phyloP scores from a whole-genome alignment of 2,888 invertebrate species.

The Shargacucullia verbasci region DNA sequence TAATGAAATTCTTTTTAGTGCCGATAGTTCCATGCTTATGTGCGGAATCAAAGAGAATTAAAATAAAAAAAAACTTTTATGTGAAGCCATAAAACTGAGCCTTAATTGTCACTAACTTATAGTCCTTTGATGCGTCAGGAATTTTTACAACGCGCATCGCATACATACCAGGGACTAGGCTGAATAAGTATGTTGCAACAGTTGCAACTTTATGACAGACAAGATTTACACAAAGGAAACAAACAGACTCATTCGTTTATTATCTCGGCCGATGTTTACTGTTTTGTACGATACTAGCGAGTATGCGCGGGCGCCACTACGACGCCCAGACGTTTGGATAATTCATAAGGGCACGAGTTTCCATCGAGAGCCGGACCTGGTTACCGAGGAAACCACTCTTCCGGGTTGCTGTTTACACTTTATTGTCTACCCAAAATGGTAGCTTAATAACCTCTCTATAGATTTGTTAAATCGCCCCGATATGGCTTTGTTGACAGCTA shows the following conservation, averaged over 20 bases:
- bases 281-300: constrained; percentile 64
- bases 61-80: constrained; percentile 38
- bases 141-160: constrained; percentile 40
- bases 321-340: constrained; percentile 82
- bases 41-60: constrained; percentile 26
- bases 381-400: constrained; percentile 67
- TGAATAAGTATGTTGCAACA: constrained; percentile 54
- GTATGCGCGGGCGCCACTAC: constrained; percentile 71
- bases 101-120: constrained; percentile 48
- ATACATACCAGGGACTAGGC: constrained; percentile 27
- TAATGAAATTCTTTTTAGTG: constrained; percentile 1
- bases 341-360: constrained; percentile 82
- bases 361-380: constrained; percentile 61
- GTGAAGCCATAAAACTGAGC: constrained; percentile 31
- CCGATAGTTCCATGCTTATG: constrained; percentile 13
- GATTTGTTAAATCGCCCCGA: constrained; percentile 48
- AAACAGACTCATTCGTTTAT: constrained; percentile 71
- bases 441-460: constrained; percentile 61
- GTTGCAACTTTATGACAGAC: constrained; percentile 69
- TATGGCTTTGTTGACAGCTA: constrained; percentile 40
- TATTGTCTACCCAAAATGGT: constrained; percentile 71
- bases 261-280: constrained; percentile 75
- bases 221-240: constrained; percentile 70
- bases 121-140: constrained; percentile 38
- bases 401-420: constrained; percentile 67